These are phyloP conservation scores for Anoplopoma fimbria DNA, from an alignment of 2,113 vertebrate genomes.

Conservation along the genomic window DNA sequence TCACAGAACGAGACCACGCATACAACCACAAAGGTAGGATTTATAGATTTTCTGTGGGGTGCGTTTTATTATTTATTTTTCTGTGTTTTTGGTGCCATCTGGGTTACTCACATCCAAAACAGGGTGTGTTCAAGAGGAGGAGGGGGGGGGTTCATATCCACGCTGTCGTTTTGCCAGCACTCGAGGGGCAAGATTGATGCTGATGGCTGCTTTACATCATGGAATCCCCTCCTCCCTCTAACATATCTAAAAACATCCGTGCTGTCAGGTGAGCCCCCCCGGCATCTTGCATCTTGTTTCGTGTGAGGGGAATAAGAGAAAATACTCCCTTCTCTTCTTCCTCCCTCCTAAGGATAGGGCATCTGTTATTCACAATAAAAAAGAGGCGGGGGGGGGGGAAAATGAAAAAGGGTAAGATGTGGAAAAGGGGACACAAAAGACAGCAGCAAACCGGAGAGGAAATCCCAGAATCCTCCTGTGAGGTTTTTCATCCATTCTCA, in stretches of 20 bases:
- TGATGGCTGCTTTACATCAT: conserved; percentile 60
- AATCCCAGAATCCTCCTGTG: conserved; percentile 42
- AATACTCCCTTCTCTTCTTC: conserved; percentile 10
- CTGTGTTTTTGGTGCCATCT: conserved; percentile 23
- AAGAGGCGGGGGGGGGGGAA: conserved; percentile 1
- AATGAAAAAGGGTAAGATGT: conserved; percentile 8
- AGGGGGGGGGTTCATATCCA: conserved; percentile 23
- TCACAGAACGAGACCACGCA: conserved; percentile 33
- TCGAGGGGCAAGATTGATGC: conserved; percentile 56
- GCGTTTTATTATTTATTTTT: background rate
- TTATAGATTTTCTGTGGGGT: background rate
- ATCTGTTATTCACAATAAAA: conserved; percentile 50
- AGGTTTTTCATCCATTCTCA: conserved; percentile 37
- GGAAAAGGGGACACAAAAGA: conserved; percentile 11
- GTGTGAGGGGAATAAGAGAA: conserved; percentile 35
- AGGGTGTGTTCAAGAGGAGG: conserved; percentile 66
- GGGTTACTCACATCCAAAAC: conserved; percentile 47
- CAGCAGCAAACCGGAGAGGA: conserved; percentile 21
- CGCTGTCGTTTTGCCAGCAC: conserved; percentile 59
- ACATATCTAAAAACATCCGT: conserved; percentile 38
- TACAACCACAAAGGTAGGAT: conserved; percentile 46
- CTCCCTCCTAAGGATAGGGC: conserved; percentile 32
- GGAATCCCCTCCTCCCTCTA: conserved; percentile 71
- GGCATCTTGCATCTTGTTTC: background rate
- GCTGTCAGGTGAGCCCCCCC: conserved; percentile 28